Conservation (phyloP, 2,888 invertebrate genomes). For the Andrena dorsata region DNA sequence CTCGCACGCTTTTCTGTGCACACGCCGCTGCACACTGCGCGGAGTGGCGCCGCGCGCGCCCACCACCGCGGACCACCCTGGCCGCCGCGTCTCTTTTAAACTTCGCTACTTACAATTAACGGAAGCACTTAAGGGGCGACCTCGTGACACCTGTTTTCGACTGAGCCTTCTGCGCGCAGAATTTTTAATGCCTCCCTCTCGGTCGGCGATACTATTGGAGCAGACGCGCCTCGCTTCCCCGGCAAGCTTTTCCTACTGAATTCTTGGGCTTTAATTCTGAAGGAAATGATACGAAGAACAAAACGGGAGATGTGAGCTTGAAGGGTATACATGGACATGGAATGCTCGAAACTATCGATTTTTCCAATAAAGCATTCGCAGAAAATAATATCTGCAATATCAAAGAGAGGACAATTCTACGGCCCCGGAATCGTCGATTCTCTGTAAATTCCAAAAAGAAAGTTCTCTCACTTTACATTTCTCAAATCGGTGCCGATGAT, state of each 20-base stretch:
- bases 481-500: no score
- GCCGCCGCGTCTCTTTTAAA: slow-evolving; percentile 38
- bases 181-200: slow-evolving; percentile 12
- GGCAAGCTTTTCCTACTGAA: background rate
- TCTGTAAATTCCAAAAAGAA: no score
- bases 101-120: slow-evolving; percentile 19
- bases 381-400: no score
- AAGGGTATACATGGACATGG: no score
- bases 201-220: background rate
- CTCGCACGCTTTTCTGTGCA: slow-evolving; percentile 51
- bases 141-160: slow-evolving; percentile 30
- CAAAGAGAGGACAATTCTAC: no score
- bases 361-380: no score
- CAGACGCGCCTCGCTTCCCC: background rate
- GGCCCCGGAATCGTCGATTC: no score
- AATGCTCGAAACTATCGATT: no score
- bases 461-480: no score
- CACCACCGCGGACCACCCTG: background rate
- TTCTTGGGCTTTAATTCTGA: no score
- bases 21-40: slow-evolving; percentile 10
- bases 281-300: no score
- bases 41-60: background rate
- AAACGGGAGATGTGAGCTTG: no score
- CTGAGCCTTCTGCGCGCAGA: background rate
- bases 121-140: background rate